Base-by-base conservation (phyloP, 2,113 vertebrate species). In the Engystomops pustulosus region DNA sequence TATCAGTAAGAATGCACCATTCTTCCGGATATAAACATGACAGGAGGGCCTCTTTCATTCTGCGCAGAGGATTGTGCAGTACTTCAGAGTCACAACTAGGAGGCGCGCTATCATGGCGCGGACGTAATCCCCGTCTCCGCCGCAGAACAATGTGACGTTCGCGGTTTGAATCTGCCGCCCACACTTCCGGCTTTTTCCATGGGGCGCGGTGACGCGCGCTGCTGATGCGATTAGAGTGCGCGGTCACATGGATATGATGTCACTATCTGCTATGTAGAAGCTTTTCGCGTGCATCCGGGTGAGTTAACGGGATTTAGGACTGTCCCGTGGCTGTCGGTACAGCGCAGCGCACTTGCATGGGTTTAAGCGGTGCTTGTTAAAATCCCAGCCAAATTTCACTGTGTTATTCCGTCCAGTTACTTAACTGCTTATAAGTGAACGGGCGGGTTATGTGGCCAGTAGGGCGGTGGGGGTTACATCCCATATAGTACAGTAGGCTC, bases 161-260 rank as follows among this genome's bases (percentile, higher is more conserved):
- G 9, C 25, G 0, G 23, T 44, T 41, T 20, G n/a, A 14, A n/a
- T 15, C 41, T 45, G 20, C 74, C 4, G 30, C 32, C 49, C 0
- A 7, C 6, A 53, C 45, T 75, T 75, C 72, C 45, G 17, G 45
- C 15, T 20, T 3, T 10, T 20, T 7, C 1, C n/a, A 3, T 1
- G 45, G 1, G 18, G 30, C 30, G 30, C 18, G 25, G 25, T 71
- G 14, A 51, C 45, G 6, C 45, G 41, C 41, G 6, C n/a, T 3
- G 10, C 15, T 34, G 30, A 25, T 6, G 75, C 41, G 51, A 78
- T 53, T n/a, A n/a, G 3, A 5, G 4, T 4, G 75, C 11, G 47
- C 51, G 53, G 45, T 78, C 51, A 58, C 75, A 23, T 78, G 75
- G 20, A 6, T 15, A 15, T 78, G 75, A 38, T 58, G 75, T 78